Conservation (phyloP, 2,113 vertebrate species). For the Sapayoa aenigma region DNA sequence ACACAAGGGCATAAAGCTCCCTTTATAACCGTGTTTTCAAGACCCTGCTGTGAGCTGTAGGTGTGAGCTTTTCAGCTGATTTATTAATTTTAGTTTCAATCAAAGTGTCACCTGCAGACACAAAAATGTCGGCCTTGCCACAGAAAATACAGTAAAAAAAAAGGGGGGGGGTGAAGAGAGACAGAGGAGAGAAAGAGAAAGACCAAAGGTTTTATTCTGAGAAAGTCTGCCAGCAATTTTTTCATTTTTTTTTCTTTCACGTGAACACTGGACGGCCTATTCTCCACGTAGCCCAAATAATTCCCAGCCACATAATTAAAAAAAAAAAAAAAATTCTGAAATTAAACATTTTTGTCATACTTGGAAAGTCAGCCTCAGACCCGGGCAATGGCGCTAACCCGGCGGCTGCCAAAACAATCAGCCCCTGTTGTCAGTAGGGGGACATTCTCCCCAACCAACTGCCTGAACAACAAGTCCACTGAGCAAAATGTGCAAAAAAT, state of each 20-base stretch:
- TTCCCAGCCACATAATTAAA: slow-evolving; percentile 69
- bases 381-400: slow-evolving; percentile 63
- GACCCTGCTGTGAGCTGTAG: slow-evolving; percentile 83
- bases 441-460: slow-evolving; percentile 77
- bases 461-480: slow-evolving; percentile 77
- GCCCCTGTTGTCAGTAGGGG: slow-evolving; percentile 76
- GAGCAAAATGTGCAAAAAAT: slow-evolving; percentile 86
- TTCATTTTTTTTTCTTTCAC: background rate
- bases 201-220: slow-evolving; percentile 67
- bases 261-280: background rate
- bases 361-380: slow-evolving; percentile 74
- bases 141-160: slow-evolving; percentile 68
- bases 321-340: slow-evolving; percentile 40
- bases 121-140: slow-evolving; percentile 79
- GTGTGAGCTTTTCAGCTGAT: slow-evolving; percentile 84
- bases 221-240: slow-evolving; percentile 68
- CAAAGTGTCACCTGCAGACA: slow-evolving; percentile 86
- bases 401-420: slow-evolving; percentile 74
- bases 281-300: slow-evolving; percentile 62
- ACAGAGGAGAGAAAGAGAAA: background rate
- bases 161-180: background rate
- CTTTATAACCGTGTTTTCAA: slow-evolving; percentile 83
- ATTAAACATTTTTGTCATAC: slow-evolving; percentile 87
- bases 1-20: slow-evolving; percentile 82
- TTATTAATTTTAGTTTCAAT: slow-evolving; percentile 90